Conservation (phyloP, 2,113 vertebrate genomes). For the Campylomormyrus numenius region DNA sequence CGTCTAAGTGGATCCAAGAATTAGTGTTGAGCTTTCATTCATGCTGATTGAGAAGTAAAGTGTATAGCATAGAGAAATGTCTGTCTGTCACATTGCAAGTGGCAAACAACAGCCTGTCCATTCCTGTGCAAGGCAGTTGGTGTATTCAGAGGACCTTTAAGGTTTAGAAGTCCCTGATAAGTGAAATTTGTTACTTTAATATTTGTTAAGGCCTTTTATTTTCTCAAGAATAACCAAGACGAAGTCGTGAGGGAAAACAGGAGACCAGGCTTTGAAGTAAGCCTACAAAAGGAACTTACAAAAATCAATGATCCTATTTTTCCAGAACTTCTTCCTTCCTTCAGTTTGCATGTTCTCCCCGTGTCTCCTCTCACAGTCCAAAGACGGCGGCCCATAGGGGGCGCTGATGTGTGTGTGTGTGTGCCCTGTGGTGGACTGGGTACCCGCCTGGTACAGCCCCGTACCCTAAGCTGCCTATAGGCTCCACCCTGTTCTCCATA, state of each 20-base stretch:
- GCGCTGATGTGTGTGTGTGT: neutral
- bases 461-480: neutral
- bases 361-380: neutral
- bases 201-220: neutral
- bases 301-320: neutral
- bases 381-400: neutral
- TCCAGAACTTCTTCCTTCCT: neutral
- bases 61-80: neutral
- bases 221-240: neutral
- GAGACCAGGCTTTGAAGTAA: neutral
- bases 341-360: neutral
- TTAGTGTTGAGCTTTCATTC: neutral
- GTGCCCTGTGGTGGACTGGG: neutral
- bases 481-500: neutral
- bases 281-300: neutral
- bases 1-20: neutral
- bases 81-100: neutral
- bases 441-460: neutral
- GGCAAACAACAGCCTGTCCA: neutral
- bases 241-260: neutral
- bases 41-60: neutral
- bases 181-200: neutral
- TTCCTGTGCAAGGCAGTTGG: neutral
- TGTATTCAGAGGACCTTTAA: conserved; percentile 7
- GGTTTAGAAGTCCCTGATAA: neutral